Evolutionary conservation across 2,113 vertebrate genomes (phyloP), one percentile per base, ranked within the genome.

Genomic region (Ammodytes marinus): DNA sequence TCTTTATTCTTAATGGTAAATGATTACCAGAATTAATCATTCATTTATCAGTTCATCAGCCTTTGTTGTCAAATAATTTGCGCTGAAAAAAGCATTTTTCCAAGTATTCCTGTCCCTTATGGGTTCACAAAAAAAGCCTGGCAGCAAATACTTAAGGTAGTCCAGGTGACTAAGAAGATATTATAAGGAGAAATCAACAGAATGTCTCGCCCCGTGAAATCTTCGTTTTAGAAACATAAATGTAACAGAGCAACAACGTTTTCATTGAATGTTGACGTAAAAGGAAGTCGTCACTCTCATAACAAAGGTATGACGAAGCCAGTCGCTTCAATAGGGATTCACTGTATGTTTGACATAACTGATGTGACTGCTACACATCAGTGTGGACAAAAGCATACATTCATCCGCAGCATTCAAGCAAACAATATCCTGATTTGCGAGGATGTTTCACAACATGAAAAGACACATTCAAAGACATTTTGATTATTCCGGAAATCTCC

Each of bases 371-470:
- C 67, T 27, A 69, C 71, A 55, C 69, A 63, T 66, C 67, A 13
- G 8, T 61, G 75, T 35, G 4, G 15, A 37, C 52, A 8, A 55
- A 61, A 49, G 47, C n/a, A 60, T 37, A 47, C 8, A 55, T 46
- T 83, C 69, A 79, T 72, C 71, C 10, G n/a, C 15, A 70, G 39
- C 43, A 47, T 76, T 73, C 45, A 13, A 50, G 15, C 55, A 74
- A 84, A 81, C 67, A 85, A 75, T 74, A 86, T 83, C 15, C 66
- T 75, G 77, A 86, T 81, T 82, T 77, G 53, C 43, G 13, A 63
- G 65, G 45, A 67, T 79, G 50, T 80, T 79, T 82, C 60, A 65
- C 69, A 35, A 72, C 66, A 82, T 43, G 80, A 90, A 82, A 80
- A 78, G n/a, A 91, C 64, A 53, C 55, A 64, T 60, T 59, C 55